Conservation (phyloP, 2,888 invertebrate species). For the Tetheella fluctuosa region DNA sequence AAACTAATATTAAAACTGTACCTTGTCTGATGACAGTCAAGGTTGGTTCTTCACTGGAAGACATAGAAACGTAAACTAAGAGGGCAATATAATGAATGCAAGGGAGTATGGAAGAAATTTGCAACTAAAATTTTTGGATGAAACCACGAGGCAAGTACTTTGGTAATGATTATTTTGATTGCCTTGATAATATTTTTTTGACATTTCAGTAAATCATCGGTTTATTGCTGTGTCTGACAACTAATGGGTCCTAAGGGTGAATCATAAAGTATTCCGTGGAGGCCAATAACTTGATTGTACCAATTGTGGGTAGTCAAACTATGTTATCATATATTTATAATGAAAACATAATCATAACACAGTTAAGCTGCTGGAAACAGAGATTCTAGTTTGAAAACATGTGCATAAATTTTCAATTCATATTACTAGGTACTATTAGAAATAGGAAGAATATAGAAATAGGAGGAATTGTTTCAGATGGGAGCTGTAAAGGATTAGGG, state of each 20-base stretch:
- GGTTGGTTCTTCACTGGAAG: no score
- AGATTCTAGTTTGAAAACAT: background rate
- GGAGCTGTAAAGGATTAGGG: background rate
- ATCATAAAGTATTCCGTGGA: background rate
- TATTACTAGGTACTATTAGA: background rate
- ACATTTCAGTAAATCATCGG: background rate
- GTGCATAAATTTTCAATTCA: no score
- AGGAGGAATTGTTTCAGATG: background rate
- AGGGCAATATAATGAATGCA: background rate
- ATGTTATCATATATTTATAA: slow-evolving; percentile 1
- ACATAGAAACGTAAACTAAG: no score
- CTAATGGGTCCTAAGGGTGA: background rate
- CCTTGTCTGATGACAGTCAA: background rate
- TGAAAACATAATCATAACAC: background rate
- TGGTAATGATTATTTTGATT: background rate
- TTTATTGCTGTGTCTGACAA: slow-evolving; percentile 1
- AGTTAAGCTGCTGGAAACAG: background rate
- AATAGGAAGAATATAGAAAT: no score
- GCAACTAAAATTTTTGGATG: background rate
- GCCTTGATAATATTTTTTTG: background rate
- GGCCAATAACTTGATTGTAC: background rate
- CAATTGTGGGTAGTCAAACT: background rate
- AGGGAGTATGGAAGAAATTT: background rate
- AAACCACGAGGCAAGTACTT: no score
- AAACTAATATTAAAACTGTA: background rate